Conservation (phyloP, 1,140 invertebrate species). For the Teleogryllus occipitalis region DNA sequence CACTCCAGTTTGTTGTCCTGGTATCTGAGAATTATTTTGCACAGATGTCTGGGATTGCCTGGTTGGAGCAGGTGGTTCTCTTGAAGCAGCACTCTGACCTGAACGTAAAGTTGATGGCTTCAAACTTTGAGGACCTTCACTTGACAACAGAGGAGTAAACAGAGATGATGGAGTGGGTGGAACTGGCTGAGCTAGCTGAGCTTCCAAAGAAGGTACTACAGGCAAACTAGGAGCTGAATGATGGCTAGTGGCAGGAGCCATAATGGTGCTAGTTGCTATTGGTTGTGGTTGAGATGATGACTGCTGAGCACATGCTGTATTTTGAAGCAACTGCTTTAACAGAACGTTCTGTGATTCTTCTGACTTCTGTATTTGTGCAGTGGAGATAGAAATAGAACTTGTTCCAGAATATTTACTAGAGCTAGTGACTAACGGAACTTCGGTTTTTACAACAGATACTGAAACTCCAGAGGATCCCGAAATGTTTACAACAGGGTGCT, state of each 20-base stretch:
- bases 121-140: background rate
- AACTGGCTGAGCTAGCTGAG: constrained; percentile 60
- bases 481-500: background rate
- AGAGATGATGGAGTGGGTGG: constrained; percentile 47
- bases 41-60: background rate
- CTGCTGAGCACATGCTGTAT: constrained; percentile 57
- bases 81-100: background rate
- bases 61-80: background rate
- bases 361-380: constrained; percentile 1
- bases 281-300: constrained; percentile 31
- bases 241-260: constrained; percentile 30
- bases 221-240: constrained; percentile 20
- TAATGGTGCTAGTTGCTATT: constrained; percentile 32
- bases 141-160: constrained; percentile 34
- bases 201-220: constrained; percentile 61
- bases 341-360: constrained; percentile 77
- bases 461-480: too few species aligned
- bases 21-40: background rate
- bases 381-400: background rate
- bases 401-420: constrained; percentile 23
- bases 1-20: too few species aligned
- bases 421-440: constrained; percentile 28
- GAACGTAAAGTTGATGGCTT: background rate
- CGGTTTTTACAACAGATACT: constrained; percentile 29
- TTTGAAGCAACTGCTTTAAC: constrained; percentile 81